Base-by-base conservation (phyloP, 2,113 vertebrate genomes). In the Catagonus wagneri region DNA sequence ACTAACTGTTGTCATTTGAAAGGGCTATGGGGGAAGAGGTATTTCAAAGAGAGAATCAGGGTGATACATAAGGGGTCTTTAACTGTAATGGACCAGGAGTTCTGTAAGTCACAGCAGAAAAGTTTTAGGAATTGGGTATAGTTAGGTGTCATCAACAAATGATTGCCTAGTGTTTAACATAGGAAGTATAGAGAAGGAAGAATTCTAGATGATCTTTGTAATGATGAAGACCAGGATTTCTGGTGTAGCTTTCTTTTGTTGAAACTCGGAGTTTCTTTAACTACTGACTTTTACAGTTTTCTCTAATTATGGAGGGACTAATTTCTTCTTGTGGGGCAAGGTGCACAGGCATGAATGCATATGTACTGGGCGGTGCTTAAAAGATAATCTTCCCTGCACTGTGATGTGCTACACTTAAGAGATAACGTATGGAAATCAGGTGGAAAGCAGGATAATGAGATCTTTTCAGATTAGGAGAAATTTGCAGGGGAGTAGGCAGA, bases 391-490 rank as follows among this genome's bases (percentile, higher is more conserved):
- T 60, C 58, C 22, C 56, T 75, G 29, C 2, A 3, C 76, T 87
- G 14, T 81, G 80, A 58, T 61, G 29, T 22, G 36, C 22, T 68
- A 4, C 39, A 11, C 13, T 23, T 74, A 39, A 65, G 60, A 89
- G 32, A 52, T 76, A 92, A 84, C 74, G 11, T 56, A 69, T 50
- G 19, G 63, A 89, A 96, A 87, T 61, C 91, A 75, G 3, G 32
- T 78, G 14, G 52, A 65, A 95, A 58, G 17, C 29, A 50, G 15
- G 29, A 50, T 80, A 12, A 32, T 68, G 8, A 81, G 56, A 75
- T 81, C 17, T 61, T 25, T 84, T n/a, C 34, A 61, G 22, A 58
- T 71, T 81, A 71, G 60, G 20, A 96, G 68, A 92, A 72, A 94
- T 74, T n/a, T 75, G 17, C 20, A 75, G 89, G 54, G 29, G 76